Conservation (phyloP, 2,113 vertebrate species). For the Seriola quinqueradiata region DNA sequence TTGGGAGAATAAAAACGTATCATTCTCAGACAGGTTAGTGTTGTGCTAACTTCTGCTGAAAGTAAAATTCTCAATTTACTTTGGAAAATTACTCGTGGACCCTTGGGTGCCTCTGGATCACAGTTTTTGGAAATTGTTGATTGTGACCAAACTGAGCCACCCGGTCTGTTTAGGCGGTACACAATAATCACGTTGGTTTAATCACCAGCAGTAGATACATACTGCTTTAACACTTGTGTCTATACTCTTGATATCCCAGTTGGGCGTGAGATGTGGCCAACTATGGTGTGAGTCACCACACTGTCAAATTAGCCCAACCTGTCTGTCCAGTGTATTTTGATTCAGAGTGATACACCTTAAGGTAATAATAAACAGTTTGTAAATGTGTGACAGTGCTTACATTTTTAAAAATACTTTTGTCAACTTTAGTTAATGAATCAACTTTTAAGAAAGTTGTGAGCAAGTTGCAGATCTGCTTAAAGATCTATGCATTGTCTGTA, state of each 20-base stretch:
- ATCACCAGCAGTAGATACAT: not conserved
- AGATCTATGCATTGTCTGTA: not conserved
- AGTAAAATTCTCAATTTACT: not conserved
- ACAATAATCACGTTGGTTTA: not conserved
- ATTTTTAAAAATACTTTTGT: not conserved
- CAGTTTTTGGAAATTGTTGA: not conserved
- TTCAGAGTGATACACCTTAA: not conserved
- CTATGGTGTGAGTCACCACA: not conserved
- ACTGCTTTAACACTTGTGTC: not conserved
- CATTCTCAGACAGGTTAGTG: too few relatives aligned
- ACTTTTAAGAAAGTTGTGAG: not conserved
- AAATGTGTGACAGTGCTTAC: not conserved
- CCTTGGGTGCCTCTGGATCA: not conserved
- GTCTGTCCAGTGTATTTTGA: not conserved
- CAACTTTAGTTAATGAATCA: not conserved
- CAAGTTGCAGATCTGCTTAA: not conserved
- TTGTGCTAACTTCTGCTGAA: not conserved
- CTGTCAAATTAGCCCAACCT: not conserved
- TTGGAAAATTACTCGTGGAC: not conserved
- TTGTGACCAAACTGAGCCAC: too few relatives aligned
- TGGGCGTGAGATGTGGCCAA: not conserved
- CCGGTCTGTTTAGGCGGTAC: too few relatives aligned
- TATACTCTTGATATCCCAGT: not conserved
- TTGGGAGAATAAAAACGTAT: not conserved
- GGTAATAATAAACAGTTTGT: not conserved